Base-by-base conservation (phyloP, 2,113 vertebrate genomes). In the Bettongia penicillata region DNA sequence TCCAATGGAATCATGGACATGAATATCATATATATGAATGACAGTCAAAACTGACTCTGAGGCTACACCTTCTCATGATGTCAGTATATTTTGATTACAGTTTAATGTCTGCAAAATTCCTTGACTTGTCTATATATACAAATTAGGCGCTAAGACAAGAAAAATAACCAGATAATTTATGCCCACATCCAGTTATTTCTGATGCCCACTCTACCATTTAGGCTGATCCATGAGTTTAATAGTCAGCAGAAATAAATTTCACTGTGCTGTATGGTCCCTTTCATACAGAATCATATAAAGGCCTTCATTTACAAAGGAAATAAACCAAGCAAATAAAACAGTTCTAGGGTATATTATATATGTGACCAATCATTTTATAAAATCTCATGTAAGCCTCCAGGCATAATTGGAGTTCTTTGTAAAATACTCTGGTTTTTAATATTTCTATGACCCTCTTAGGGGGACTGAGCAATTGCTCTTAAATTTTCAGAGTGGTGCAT, bases 361-460 rank as follows among this genome's bases (percentile, higher is more conserved):
- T 98, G 98, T 98, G 98, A 98, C 98, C 98, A 99, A 98, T 98
- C 98, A 98, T 98, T 98, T 99, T 98, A 98, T 98, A 97, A 98
- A 99, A 98, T 97, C 98, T 97, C 96, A 98, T 98, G 97, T 95
- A 98, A 98, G 98, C 98, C 98, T 98, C 98, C 95, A 98, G 94
- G 97, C 96, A 92, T 98, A 98, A 99, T 99, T 98, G 98, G 97
- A 97, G 96, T 98, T 98, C 98, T 98, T 98, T 98, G 95, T 98
- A 98, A 98, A 99, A 98, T 97, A 98, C 98, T 98, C 98, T 98
- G 96, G 98, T 98, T 99, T 98, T 99, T 98, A 98, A 98, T 98
- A 99, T 99, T 98, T 99, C 98, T 98, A 98, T 98, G 98, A 98
- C 98, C 98, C 98, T 98, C 98, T 98, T 98, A 98, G 97, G 98